These are phyloP conservation scores for Antheraea pernyi DNA, from an alignment of 1,140 invertebrate species.

Conservation along the genomic window DNA sequence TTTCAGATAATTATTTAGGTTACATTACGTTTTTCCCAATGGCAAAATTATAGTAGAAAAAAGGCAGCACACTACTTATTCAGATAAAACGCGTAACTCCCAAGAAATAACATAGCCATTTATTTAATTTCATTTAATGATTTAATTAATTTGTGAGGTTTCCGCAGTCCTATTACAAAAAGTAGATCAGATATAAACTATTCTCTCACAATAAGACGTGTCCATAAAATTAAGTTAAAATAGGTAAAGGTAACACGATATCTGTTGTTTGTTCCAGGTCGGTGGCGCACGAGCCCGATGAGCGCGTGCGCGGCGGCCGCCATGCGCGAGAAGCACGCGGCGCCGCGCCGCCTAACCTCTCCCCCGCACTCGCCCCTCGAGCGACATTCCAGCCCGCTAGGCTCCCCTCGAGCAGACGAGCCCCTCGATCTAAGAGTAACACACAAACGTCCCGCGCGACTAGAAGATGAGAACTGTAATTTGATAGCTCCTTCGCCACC, in stretches of 20 bases:
- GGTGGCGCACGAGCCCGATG: conserved; percentile 77
- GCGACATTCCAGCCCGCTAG: conserved; percentile 53
- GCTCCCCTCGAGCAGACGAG: conserved; percentile 81
- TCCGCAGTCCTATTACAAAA: not conserved
- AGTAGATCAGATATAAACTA: not conserved
- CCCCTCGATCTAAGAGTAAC: conserved; percentile 91
- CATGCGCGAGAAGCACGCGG: conserved; percentile 78
- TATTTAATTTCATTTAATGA: too few relatives aligned
- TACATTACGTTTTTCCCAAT: too few relatives aligned
- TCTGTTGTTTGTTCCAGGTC: conserved; percentile 60
- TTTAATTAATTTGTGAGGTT: too few relatives aligned
- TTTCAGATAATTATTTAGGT: too few relatives aligned
- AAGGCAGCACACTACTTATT: too few relatives aligned
- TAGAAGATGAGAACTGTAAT: conserved; percentile 89
- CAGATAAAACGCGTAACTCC: too few relatives aligned
- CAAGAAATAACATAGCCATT: too few relatives aligned
- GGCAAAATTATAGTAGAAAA: too few relatives aligned
- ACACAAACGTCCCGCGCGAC: conserved; percentile 84
- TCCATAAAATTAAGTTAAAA: not conserved
- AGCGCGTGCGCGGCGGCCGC: conserved; percentile 76
- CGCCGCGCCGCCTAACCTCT: conserved; percentile 75
- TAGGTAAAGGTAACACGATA: not conserved
- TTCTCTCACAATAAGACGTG: not conserved
- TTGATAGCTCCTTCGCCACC: conserved; percentile 80
- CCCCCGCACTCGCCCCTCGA: conserved; percentile 60